A percentile compares a stretch with the other conserved stretches of the same genome.
These are phyloP conservation scores for Campoplex capitator DNA, from an alignment of 2,888 invertebrate genomes.

Conservation along the genomic window DNA sequence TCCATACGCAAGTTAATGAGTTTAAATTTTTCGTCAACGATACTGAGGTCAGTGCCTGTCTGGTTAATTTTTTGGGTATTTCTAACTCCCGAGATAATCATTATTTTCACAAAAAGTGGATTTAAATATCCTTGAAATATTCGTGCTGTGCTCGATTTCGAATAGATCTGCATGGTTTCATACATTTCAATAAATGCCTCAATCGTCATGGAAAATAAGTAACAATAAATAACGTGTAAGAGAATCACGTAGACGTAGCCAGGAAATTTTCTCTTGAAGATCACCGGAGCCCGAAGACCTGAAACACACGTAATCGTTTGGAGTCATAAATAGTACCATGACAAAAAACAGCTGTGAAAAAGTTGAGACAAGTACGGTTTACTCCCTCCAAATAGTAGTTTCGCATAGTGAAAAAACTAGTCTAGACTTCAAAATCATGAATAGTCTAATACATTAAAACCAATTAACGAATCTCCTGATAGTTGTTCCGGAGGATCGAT, in stretches of 20 bases:
- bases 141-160: constrained; percentile 37
- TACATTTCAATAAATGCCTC: constrained; percentile 45
- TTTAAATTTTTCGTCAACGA: constrained; percentile 65
- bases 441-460: no score
- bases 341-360: no score
- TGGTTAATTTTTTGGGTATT: constrained; percentile 24
- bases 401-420: no score
- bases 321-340: not conserved
- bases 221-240: constrained; percentile 49
- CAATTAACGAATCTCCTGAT: no score
- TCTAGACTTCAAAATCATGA: no score
- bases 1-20: constrained; percentile 60
- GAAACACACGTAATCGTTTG: not conserved
- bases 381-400: no score
- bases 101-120: constrained; percentile 54
- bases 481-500: no score
- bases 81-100: constrained; percentile 47
- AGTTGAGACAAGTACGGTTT: no score
- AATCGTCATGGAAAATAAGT: constrained; percentile 38
- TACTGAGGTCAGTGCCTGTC: constrained; percentile 40
- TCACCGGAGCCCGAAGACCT: constrained; percentile 65
- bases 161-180: constrained; percentile 30
- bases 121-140: constrained; percentile 37
- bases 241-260: constrained; percentile 65
- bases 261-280: constrained; percentile 46